Evolutionary conservation across 2,888 invertebrate species (phyloP).

Genomic region (Drosophila birchii): DNA sequence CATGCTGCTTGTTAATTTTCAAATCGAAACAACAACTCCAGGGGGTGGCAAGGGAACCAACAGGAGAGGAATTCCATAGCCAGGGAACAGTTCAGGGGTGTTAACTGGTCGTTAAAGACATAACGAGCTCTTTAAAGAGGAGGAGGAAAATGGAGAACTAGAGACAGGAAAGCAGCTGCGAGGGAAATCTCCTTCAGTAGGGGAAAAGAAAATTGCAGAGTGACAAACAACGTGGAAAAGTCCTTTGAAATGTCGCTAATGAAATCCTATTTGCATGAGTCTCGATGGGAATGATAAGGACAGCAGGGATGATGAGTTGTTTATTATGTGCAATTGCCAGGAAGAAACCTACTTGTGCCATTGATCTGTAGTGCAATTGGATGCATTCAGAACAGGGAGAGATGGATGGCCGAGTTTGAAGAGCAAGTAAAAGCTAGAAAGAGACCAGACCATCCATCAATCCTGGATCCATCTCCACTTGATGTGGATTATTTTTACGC

Average conservation of each 20-base stretch:
- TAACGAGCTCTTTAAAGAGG: constrained; percentile 26
- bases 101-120: constrained; percentile 65
- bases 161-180: neutral
- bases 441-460: constrained; percentile 52
- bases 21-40: constrained; percentile 25
- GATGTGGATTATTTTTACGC: constrained; percentile 61
- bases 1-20: constrained; percentile 50
- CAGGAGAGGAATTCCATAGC: neutral
- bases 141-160: neutral
- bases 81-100: constrained; percentile 21
- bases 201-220: constrained; percentile 29
- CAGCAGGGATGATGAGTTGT: constrained; percentile 1
- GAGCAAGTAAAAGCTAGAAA: neutral
- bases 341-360: constrained; percentile 30
- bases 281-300: neutral
- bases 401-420: neutral
- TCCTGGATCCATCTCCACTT: constrained; percentile 38
- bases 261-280: constrained; percentile 50
- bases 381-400: neutral
- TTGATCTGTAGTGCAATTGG: constrained; percentile 46
- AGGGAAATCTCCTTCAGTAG: neutral
- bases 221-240: constrained; percentile 39
- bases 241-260: constrained; percentile 52
- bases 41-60: constrained; percentile 18
- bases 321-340: constrained; percentile 43